Evolutionary conservation across 2,113 vertebrate species (phyloP).

Genomic region (Oceanites oceanicus): DNA sequence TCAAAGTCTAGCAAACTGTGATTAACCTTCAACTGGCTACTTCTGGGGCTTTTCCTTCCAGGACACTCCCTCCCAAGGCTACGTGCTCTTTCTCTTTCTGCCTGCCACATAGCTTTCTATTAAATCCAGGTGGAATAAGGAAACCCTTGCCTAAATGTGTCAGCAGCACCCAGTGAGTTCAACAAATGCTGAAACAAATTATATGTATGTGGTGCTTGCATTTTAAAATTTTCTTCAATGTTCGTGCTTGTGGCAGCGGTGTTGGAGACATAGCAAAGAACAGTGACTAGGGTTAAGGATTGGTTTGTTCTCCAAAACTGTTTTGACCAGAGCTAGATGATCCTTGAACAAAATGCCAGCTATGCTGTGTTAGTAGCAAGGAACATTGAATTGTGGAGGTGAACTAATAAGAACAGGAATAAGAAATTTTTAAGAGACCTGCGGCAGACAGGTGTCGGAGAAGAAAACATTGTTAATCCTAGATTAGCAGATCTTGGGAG

Average conservation of each 20-base stretch:
- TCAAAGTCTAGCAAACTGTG: not conserved
- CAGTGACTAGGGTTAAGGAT: not conserved
- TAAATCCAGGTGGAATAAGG: not conserved
- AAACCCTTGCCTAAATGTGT: not conserved
- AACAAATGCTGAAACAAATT: not conserved
- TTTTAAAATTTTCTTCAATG: not conserved
- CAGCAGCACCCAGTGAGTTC: not conserved
- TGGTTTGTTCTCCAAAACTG: not conserved
- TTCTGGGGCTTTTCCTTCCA: not conserved
- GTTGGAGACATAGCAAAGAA: not conserved
- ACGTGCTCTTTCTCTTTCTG: not conserved
- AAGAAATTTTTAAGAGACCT: not conserved
- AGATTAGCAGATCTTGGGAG: not conserved
- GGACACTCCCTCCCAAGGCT: not conserved
- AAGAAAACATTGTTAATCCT: not conserved
- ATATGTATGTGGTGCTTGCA: not conserved
- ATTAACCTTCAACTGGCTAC: not conserved
- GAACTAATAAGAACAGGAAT: not conserved
- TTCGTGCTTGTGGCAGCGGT: fast-evolving
- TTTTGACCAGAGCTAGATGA: not conserved
- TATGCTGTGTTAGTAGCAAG: not conserved
- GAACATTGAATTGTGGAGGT: not conserved
- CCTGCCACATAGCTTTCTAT: not conserved
- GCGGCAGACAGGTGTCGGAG: not conserved
- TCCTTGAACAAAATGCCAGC: not conserved